Conservation (phyloP, 1,140 invertebrate species). For the Philopotamus ludificatus region DNA sequence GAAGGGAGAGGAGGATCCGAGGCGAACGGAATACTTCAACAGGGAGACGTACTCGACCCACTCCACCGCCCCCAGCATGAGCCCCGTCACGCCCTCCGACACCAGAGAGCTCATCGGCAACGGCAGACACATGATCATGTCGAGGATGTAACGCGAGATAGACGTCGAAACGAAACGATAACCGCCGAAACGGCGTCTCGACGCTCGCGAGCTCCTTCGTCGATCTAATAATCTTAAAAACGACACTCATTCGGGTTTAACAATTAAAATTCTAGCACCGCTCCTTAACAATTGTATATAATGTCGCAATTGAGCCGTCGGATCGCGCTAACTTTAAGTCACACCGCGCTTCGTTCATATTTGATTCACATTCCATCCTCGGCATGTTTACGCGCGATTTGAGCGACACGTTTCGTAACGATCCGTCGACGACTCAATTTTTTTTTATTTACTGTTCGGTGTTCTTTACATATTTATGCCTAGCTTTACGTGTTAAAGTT, state of each 20-base stretch:
- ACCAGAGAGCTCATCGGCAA: constrained; percentile 63
- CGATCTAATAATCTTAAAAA: neutral
- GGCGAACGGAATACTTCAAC: constrained; percentile 49
- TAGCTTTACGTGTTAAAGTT: constrained; percentile 7
- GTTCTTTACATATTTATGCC: constrained; percentile 6
- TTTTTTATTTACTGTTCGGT: constrained; percentile 17
- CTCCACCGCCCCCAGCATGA: constrained; percentile 62
- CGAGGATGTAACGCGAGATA: constrained; percentile 54
- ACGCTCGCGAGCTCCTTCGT: neutral
- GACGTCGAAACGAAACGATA: too few species aligned
- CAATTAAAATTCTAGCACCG: too few species aligned
- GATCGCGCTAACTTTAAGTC: too few species aligned
- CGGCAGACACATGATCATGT: constrained; percentile 57
- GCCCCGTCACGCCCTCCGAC: constrained; percentile 66
- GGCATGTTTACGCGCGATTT: neutral
- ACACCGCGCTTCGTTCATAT: too few species aligned
- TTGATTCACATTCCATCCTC: neutral
- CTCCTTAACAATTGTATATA: too few species aligned
- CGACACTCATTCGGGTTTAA: neutral
- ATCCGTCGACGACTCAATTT: constrained; percentile 3
- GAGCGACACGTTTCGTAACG: neutral
- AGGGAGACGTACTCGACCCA: constrained; percentile 52
- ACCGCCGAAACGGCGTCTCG: neutral
- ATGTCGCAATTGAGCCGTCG: too few species aligned
- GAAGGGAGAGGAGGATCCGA: constrained; percentile 48